Percentiles rank a stretch among this genome's conserved stretches.
These are phyloP conservation scores for Drosophila paramelanica DNA, from an alignment of 2,888 invertebrate species.

Conservation along the genomic window DNA sequence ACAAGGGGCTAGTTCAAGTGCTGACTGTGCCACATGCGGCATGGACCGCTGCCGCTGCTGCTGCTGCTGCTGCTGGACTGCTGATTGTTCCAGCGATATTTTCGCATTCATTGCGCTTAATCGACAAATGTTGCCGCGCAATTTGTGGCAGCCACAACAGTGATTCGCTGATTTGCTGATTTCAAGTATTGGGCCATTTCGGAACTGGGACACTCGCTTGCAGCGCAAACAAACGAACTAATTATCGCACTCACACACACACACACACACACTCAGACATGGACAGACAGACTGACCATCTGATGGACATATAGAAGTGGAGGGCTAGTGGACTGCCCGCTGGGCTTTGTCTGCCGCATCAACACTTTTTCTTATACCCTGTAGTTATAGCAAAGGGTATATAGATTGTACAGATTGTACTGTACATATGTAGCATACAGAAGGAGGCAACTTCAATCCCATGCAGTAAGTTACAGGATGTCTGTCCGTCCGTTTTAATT, in stretches of 20 bases:
- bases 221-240: conserved; percentile 75
- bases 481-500: too few relatives aligned
- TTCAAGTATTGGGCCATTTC: conserved; percentile 18
- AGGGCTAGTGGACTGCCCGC: conserved; percentile 3
- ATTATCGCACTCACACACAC: conserved; percentile 61
- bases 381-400: background rate
- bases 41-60: conserved; percentile 41
- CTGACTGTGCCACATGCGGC: conserved; percentile 52
- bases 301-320: conserved; percentile 15
- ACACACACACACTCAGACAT: conserved; percentile 7
- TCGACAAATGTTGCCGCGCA: conserved; percentile 74
- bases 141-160: conserved; percentile 65
- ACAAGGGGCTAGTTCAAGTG: conserved; percentile 67
- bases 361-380: conserved; percentile 44
- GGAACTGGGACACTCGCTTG: conserved; percentile 42
- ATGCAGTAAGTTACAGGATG: too few relatives aligned
- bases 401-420: background rate
- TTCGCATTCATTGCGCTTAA: conserved; percentile 78
- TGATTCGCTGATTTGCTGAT: conserved; percentile 57
- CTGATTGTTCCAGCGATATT: conserved; percentile 74
- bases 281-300: conserved; percentile 7
- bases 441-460: too few relatives aligned
- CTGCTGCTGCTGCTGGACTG: conserved; percentile 38
- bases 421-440: too few relatives aligned
- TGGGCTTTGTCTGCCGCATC: conserved; percentile 37